Percentiles rank a stretch among this genome's conserved stretches.
Conservation (phyloP, 2,113 vertebrate genomes). For the Entelurus aequoreus region DNA sequence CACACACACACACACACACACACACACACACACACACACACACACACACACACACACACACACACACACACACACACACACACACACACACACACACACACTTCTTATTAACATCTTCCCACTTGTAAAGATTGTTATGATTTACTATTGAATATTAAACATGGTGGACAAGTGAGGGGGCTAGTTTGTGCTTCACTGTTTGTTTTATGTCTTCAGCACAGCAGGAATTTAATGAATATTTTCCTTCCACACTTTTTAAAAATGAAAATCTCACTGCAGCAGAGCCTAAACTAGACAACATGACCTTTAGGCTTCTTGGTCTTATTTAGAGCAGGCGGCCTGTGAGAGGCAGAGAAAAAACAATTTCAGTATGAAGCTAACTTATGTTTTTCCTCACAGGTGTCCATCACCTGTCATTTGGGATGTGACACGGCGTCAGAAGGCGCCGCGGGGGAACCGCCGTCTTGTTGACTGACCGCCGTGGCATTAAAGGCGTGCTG, state of each 20-base stretch:
- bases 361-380: background rate
- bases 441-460: constrained; percentile 35
- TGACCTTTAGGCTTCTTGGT: constrained; percentile 18
- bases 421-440: constrained; percentile 25
- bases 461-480: constrained; percentile 49
- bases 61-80: no score
- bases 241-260: constrained; percentile 36
- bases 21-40: no score
- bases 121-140: background rate
- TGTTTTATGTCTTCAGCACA: constrained; percentile 58
- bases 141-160: background rate
- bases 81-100: no score
- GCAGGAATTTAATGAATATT: constrained; percentile 71
- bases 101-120: no score
- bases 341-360: background rate
- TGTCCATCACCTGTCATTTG: constrained; percentile 21
- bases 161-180: no score
- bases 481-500: constrained; percentile 62
- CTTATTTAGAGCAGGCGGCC: constrained; percentile 3
- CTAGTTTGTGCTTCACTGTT: constrained; percentile 10
- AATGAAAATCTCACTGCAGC: constrained; percentile 57
- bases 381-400: constrained; percentile 7
- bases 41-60: no score
- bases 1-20: no score
- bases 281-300: constrained; percentile 18